phyloP scores from a whole-genome alignment of 2,113 vertebrate genomes.

The Odontesthes bonariensis region DNA sequence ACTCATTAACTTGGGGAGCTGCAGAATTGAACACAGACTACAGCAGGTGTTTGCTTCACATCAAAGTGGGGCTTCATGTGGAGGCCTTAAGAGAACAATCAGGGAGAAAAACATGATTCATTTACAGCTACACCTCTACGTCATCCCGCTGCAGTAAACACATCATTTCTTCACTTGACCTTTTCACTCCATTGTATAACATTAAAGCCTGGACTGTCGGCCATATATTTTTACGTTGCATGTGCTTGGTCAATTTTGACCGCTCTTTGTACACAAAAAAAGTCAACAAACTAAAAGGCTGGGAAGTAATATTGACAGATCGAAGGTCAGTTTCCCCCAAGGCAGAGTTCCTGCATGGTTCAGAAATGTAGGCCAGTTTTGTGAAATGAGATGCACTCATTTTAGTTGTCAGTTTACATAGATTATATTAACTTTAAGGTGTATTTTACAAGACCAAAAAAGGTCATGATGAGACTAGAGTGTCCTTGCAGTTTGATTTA shows the following conservation, averaged over 20 bases:
- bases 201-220: constrained; percentile 11
- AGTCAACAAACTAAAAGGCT: constrained; percentile 59
- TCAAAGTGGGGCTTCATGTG: constrained; percentile 31
- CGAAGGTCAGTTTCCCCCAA: constrained; percentile 78
- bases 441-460: neutral
- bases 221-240: constrained; percentile 36
- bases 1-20: constrained; percentile 25
- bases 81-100: constrained; percentile 10
- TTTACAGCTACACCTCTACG: constrained; percentile 27
- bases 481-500: too few species aligned
- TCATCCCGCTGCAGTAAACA: constrained; percentile 22
- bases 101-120: neutral
- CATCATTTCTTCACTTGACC: constrained; percentile 20
- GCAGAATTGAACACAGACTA: constrained; percentile 26
- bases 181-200: constrained; percentile 25
- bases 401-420: constrained; percentile 1
- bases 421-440: constrained; percentile 3
- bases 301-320: constrained; percentile 78
- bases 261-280: constrained; percentile 69
- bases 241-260: constrained; percentile 34
- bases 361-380: constrained; percentile 37
- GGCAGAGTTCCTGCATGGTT: constrained; percentile 62
- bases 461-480: neutral
- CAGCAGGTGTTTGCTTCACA: constrained; percentile 48
- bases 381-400: constrained; percentile 1